Percentiles rank a stretch among this genome's conserved stretches.
phyloP scores from a whole-genome alignment of 64 coral and sea anemone genomes.

The Acropora tenuis region DNA sequence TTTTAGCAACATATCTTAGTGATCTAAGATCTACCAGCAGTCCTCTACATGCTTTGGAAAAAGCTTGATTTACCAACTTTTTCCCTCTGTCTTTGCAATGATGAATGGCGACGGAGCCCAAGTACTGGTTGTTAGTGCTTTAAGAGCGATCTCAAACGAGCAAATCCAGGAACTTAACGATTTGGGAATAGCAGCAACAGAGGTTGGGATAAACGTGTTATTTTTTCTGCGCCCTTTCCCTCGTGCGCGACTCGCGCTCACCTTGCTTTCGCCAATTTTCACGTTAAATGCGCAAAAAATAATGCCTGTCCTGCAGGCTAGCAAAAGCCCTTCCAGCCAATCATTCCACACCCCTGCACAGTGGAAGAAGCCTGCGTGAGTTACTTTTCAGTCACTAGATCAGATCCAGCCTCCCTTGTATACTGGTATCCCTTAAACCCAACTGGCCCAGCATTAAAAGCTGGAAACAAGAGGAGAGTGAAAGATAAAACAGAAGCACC shows the following conservation, averaged over 20 bases:
- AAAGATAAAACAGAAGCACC: constrained; percentile 35
- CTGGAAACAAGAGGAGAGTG: not conserved
- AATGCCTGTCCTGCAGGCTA: too few relatives aligned
- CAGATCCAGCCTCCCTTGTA: constrained; percentile 4
- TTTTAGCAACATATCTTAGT: too few relatives aligned
- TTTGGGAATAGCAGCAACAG: not conserved
- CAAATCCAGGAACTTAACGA: not conserved
- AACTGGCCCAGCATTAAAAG: constrained; percentile 41
- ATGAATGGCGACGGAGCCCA: not conserved
- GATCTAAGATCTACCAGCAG: too few relatives aligned
- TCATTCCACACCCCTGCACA: constrained; percentile 28
- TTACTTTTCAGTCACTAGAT: constrained; percentile 53
- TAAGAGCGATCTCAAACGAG: constrained; percentile 1
- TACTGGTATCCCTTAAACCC: not conserved
- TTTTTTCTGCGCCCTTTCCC: too few relatives aligned
- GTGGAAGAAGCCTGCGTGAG: constrained; percentile 30
- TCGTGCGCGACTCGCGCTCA: too few relatives aligned
- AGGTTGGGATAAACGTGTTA: not conserved
- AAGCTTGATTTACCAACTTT: too few relatives aligned
- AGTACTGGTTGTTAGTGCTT: not conserved
- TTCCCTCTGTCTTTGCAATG: not conserved
- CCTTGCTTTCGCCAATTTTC: too few relatives aligned
- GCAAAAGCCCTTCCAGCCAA: constrained; percentile 37
- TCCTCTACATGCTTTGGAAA: too few relatives aligned
- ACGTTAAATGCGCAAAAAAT: too few relatives aligned